These are phyloP conservation scores for Ormyrus nitidulus DNA, from an alignment of 2,888 invertebrate genomes.

Conservation along the genomic window DNA sequence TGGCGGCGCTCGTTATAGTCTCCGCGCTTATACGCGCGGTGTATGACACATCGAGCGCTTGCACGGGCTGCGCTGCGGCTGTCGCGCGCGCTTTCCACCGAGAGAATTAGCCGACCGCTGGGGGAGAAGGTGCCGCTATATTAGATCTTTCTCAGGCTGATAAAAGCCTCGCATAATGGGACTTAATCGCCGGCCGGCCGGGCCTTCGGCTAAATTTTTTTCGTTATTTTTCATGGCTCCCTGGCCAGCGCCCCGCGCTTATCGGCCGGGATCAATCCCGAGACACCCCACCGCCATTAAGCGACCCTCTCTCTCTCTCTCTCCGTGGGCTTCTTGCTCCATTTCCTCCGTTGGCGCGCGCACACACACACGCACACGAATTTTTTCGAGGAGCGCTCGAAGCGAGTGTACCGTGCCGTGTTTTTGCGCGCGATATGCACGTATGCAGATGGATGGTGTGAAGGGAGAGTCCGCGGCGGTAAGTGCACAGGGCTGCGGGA, in stretches of 20 bases:
- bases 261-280: slow-evolving; percentile 61
- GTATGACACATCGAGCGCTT: slow-evolving; percentile 70
- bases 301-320: slow-evolving; percentile 34
- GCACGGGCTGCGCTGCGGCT: slow-evolving; percentile 7
- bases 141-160: slow-evolving; percentile 76
- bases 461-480: too few species aligned
- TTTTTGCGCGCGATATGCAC: background rate
- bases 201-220: slow-evolving; percentile 67
- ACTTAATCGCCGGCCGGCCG: slow-evolving; percentile 71
- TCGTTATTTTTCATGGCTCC: slow-evolving; percentile 74
- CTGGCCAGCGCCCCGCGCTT: slow-evolving; percentile 59
- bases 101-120: slow-evolving; percentile 62
- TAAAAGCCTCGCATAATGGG: slow-evolving; percentile 72
- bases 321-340: slow-evolving; percentile 22
- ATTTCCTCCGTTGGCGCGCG: slow-evolving; percentile 42
- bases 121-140: slow-evolving; percentile 61
- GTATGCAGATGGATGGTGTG: too few species aligned
- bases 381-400: background rate
- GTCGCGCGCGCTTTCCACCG: slow-evolving; percentile 52
- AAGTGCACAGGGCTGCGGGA: too few species aligned
- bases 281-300: slow-evolving; percentile 18
- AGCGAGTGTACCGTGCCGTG: background rate
- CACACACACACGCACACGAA: background rate
- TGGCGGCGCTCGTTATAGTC: slow-evolving; percentile 36
- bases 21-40: slow-evolving; percentile 61